phyloP scores from a whole-genome alignment of 1,140 invertebrate species.

The Zaprionus capensis region DNA sequence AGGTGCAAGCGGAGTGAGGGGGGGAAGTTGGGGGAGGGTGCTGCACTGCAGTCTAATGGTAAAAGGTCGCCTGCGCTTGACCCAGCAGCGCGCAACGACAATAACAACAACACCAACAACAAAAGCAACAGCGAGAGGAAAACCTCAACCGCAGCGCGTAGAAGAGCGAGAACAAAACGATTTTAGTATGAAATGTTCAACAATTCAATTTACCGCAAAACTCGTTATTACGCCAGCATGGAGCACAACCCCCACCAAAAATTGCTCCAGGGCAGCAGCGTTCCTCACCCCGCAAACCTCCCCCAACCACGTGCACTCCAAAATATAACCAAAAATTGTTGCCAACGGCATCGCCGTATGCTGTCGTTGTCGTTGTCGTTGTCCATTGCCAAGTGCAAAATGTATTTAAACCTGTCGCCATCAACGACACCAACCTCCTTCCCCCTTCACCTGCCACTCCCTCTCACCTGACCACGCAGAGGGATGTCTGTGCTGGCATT shows the following conservation, averaged over 20 bases:
- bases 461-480: slow-evolving; percentile 1
- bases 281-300: no score
- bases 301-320: not conserved
- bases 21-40: not conserved
- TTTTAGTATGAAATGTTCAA: slow-evolving; percentile 51
- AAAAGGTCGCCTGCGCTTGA: slow-evolving; percentile 23
- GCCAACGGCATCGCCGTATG: slow-evolving; percentile 24
- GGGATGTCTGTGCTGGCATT: slow-evolving; percentile 18
- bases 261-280: not conserved
- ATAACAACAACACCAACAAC: slow-evolving; percentile 23
- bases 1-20: not conserved
- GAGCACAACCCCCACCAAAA: not conserved
- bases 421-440: not conserved
- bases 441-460: not conserved
- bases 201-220: slow-evolving; percentile 58
- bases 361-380: slow-evolving; percentile 15
- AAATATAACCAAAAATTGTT: slow-evolving; percentile 39
- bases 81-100: slow-evolving; percentile 3
- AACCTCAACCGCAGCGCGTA: slow-evolving; percentile 13
- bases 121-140: slow-evolving; percentile 10
- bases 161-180: slow-evolving; percentile 27
- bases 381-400: slow-evolving; percentile 47
- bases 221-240: slow-evolving; percentile 47
- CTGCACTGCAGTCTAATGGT: not conserved
- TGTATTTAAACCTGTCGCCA: slow-evolving; percentile 55